Conservation (phyloP, 2,797 vertebrate genomes). For the Pteropus rufus region DNA sequence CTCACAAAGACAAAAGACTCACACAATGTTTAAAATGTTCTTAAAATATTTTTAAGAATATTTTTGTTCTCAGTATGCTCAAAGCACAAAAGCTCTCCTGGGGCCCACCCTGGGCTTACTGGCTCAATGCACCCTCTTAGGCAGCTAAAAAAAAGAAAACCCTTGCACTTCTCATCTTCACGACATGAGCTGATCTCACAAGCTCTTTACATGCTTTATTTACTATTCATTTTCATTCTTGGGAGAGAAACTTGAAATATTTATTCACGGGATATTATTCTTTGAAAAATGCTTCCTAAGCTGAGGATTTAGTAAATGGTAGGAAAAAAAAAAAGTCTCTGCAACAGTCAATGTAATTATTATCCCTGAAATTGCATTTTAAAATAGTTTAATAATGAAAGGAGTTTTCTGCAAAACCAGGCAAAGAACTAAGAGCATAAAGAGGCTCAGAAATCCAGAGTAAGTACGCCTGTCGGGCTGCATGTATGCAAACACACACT, state of each 20-base stretch:
- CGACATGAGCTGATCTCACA: slow-evolving; percentile 64
- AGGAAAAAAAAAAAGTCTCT: background rate
- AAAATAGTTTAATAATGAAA: slow-evolving; percentile 75
- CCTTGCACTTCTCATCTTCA: background rate
- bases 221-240: slow-evolving; percentile 77
- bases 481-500: background rate
- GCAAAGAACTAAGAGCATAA: slow-evolving; percentile 50
- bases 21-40: background rate
- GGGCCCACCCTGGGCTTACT: background rate
- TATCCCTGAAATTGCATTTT: slow-evolving; percentile 62
- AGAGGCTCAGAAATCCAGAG: background rate
- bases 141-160: background rate
- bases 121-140: background rate
- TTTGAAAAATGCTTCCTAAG: slow-evolving; percentile 68
- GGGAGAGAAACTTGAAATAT: slow-evolving; percentile 77
- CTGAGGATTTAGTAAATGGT: slow-evolving; percentile 63
- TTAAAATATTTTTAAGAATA: slow-evolving; percentile 36
- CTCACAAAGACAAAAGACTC: background rate
- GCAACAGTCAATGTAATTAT: slow-evolving; percentile 61
- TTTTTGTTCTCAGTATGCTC: background rate
- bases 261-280: slow-evolving; percentile 76
- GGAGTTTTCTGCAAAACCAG: slow-evolving; percentile 53
- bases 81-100: slow-evolving; percentile 6
- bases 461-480: background rate
- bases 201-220: slow-evolving; percentile 69